Base-by-base conservation (phyloP, 2,888 invertebrate genomes). In the Leucania comma region DNA sequence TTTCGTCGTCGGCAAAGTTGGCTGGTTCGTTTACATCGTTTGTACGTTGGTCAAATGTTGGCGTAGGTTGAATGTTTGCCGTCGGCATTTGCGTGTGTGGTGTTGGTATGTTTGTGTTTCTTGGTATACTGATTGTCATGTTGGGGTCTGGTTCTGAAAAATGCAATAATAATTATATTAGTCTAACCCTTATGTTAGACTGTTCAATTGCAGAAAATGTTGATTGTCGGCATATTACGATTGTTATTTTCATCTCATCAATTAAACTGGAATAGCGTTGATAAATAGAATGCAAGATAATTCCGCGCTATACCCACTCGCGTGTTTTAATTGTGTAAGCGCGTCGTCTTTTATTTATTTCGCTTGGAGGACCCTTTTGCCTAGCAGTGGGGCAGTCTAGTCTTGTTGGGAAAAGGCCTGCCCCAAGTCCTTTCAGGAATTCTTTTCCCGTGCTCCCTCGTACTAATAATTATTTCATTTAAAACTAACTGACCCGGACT, bases 1-100 rank as follows among this genome's bases (percentile, higher is more conserved):
- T 91, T 53, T 93, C 92, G 42, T 94, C 94, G n/a, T 90, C 92
- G 0, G 90, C 89, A 26, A 92, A 90, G 66, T 88, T 89, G 29
- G 89, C 87, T 1, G 88, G 80, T 87, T 91, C 91, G 3, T 78
- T 80, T 87, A 87, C 29, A 20, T 90, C 77, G 90, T 89, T 53
- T 87, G 83, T 0, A 64, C 24, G 73, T 32, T 66, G 62, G 26
- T 87, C 86, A 51, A 79, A 72, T 10, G 70, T 78, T 42, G 72
- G 69, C 14, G 86, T 56, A 6, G 68, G 29, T 51, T 58, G 48
- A n/a, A 68, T 26, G 51, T 61, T 14, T 12, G 83, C 59, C 8
- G 88, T 62, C 0, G 92, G 93, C 87, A 91, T 88, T 53, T 89
- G 81, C 3, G 86, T 69, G 72, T 91, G 93, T 3, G 80, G 83